Percentiles rank a stretch among this genome's conserved stretches.
Conservation (phyloP, 2,888 invertebrate genomes). For the Lasioglossum morio region DNA sequence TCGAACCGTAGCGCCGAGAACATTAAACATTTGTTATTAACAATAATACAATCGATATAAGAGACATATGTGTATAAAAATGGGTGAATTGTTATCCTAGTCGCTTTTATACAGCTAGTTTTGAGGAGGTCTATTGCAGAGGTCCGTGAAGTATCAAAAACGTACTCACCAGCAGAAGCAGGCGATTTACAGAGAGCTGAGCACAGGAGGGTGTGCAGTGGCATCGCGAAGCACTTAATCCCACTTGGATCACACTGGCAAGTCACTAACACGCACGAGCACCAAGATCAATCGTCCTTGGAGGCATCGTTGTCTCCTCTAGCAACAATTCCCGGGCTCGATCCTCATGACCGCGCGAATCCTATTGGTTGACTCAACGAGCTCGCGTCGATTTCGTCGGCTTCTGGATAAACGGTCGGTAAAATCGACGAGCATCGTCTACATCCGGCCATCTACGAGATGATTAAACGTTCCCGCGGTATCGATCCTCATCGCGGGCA, state of each 20-base stretch:
- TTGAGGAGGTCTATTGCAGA: too few species aligned
- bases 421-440: conserved; percentile 40
- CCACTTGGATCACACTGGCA: conserved; percentile 63
- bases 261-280: conserved; percentile 65
- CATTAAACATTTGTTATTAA: too few species aligned
- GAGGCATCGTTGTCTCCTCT: conserved; percentile 52
- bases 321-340: conserved; percentile 44
- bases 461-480: conserved; percentile 38
- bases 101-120: too few species aligned
- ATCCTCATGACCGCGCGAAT: conserved; percentile 40
- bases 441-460: conserved; percentile 6
- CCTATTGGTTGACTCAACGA: conserved; percentile 29
- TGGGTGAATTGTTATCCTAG: too few species aligned
- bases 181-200: not conserved
- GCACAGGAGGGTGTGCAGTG: not conserved
- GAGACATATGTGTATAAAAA: too few species aligned
- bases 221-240: conserved; percentile 40
- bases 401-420: conserved; percentile 32
- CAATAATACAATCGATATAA: too few species aligned
- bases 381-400: conserved; percentile 21
- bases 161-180: conserved; percentile 27
- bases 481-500: conserved; percentile 40
- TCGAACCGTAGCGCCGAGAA: too few species aligned
- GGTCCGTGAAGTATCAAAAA: not conserved
- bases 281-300: conserved; percentile 47